phyloP scores from a whole-genome alignment of 2,888 invertebrate genomes.

The Thalpophila matura region DNA sequence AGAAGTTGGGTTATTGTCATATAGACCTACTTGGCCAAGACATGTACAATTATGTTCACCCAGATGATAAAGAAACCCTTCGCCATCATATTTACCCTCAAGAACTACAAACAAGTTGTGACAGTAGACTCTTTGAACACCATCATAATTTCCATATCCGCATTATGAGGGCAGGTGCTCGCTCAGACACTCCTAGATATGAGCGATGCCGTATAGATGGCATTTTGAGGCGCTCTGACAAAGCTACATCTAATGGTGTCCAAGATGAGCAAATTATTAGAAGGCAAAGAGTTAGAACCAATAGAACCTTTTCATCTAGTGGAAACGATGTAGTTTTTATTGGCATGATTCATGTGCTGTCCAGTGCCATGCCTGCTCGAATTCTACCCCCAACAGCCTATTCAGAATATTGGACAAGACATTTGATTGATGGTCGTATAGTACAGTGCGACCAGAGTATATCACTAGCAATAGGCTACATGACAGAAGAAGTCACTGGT shows the following conservation, averaged over 20 bases:
- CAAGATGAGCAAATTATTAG: constrained; percentile 88
- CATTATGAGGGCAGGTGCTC: constrained; percentile 93
- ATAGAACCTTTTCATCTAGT: constrained; percentile 88
- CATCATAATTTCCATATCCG: constrained; percentile 91
- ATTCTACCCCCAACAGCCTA: constrained; percentile 92
- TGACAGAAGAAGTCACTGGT: constrained; percentile 97
- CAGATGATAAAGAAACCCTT: constrained; percentile 95
- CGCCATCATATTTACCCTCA: constrained; percentile 92
- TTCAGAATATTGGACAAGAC: constrained; percentile 97
- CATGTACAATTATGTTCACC: constrained; percentile 95
- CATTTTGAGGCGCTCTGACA: constrained; percentile 90
- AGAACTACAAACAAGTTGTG: constrained; percentile 83
- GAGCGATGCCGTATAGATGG: constrained; percentile 94
- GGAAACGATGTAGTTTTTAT: constrained; percentile 93
- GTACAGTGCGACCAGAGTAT: constrained; percentile 98
- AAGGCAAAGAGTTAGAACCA: constrained; percentile 89
- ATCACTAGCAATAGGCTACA: constrained; percentile 96
- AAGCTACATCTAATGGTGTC: constrained; percentile 88
- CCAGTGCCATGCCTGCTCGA: constrained; percentile 89
- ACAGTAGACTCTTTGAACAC: constrained; percentile 80
- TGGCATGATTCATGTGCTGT: constrained; percentile 93
- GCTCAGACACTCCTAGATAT: constrained; percentile 93
- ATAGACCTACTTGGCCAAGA: constrained; percentile 97
- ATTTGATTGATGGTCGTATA: constrained; percentile 96
- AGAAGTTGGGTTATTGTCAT: constrained; percentile 96